These are phyloP conservation scores for Temnothorax nylanderi DNA, from an alignment of 1,140 invertebrate genomes.

Conservation along the genomic window DNA sequence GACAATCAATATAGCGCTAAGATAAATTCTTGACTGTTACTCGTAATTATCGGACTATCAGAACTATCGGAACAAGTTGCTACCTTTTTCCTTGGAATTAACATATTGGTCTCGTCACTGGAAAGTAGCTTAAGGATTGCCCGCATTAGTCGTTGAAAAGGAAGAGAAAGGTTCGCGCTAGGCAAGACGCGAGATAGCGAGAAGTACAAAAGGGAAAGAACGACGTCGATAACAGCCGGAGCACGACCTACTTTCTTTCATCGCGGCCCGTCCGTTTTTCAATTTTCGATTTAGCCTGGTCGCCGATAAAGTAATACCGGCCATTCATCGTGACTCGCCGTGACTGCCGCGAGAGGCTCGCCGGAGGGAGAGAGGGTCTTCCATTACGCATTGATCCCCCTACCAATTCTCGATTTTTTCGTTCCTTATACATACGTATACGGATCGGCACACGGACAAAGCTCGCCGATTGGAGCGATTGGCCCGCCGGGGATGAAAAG, in stretches of 20 bases:
- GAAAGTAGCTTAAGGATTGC: constrained; percentile 37
- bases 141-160: constrained; percentile 42
- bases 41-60: neutral
- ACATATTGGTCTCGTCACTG: constrained; percentile 32
- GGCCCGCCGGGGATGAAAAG: constrained; percentile 34
- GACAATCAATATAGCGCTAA: neutral
- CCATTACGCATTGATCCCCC: constrained; percentile 70
- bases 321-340: constrained; percentile 62
- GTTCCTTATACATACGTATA: constrained; percentile 50
- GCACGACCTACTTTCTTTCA: constrained; percentile 67
- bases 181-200: constrained; percentile 43
- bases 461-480: constrained; percentile 67
- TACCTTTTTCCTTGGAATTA: constrained; percentile 28
- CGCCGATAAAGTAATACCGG: constrained; percentile 71
- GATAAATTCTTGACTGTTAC: neutral
- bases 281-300: constrained; percentile 69
- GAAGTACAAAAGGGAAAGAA: constrained; percentile 46
- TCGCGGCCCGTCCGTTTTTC: constrained; percentile 64
- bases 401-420: constrained; percentile 62
- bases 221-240: constrained; percentile 47
- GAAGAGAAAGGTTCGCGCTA: constrained; percentile 45
- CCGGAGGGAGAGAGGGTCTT: constrained; percentile 49
- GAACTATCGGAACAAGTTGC: neutral
- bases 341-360: constrained; percentile 20
- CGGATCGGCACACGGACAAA: constrained; percentile 62